A percentile compares a stretch with the other conserved stretches of the same genome.
These are phyloP conservation scores for Tragelaphus strepsiceros DNA, from an alignment of 2,113 vertebrate species.

Conservation along the genomic window DNA sequence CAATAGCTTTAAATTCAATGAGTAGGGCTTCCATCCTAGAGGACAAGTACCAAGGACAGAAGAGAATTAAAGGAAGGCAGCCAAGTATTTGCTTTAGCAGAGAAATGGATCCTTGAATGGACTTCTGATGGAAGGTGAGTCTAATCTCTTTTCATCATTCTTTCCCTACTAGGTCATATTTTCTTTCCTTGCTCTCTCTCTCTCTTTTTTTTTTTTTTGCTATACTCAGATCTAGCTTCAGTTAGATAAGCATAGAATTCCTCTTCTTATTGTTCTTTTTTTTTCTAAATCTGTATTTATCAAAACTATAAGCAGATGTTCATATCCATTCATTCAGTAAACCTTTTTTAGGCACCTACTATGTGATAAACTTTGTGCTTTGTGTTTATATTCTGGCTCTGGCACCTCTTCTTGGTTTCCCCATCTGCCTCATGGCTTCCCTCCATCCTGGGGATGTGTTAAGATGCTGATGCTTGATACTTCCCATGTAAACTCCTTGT, in stretches of 20 bases:
- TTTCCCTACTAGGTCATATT: background rate
- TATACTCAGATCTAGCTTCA: background rate
- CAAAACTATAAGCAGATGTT: background rate
- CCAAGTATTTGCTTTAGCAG: background rate
- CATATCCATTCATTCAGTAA: background rate
- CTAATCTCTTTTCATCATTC: background rate
- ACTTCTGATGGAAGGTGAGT: background rate
- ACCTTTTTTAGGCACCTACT: background rate
- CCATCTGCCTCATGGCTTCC: background rate
- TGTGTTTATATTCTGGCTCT: background rate
- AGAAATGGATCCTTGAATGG: background rate
- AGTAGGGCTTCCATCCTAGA: background rate
- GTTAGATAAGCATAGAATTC: background rate
- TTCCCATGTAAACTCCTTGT: background rate
- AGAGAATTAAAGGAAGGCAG: background rate
- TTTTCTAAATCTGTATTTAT: background rate
- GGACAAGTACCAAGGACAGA: background rate
- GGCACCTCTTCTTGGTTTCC: background rate
- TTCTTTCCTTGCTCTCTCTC: background rate
- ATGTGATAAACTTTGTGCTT: background rate
- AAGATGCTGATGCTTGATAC: background rate
- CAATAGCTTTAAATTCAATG: slow-evolving; percentile 3
- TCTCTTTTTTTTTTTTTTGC: background rate
- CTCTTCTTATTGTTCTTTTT: background rate
- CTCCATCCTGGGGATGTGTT: background rate